Evolutionary conservation across 2,113 vertebrate species (phyloP), one percentile per base, ranked within the genome.

Genomic region (Athene cunicularia): DNA sequence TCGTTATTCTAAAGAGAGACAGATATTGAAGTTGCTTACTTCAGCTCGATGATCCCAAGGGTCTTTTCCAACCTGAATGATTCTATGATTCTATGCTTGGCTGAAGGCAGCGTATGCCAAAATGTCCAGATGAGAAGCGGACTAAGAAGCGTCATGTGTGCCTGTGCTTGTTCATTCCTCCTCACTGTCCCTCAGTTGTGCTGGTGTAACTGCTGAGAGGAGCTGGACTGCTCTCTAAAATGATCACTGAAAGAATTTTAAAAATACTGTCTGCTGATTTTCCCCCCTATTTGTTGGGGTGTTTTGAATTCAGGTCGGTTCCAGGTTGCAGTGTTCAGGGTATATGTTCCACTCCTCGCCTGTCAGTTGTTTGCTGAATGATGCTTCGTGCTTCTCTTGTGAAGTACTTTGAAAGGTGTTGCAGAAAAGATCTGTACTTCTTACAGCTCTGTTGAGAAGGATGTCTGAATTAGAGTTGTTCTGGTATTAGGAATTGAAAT

Each of bases 261-360:
- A 64, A 72, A 86, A 37, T 43, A 15, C 9, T 47, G 12, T 66
- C 28, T 91, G 70, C 28, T 60, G 45, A 58, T 30, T 45, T 45
- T n/a, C 2, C 16, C 37, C 11, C 4, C 9, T 30, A 73, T 70
- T 70, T 76, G 3, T 43, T 56, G 39, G 9, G 33, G 14, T 70
- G 6, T 43, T 93, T 89, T 43, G 59, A 68, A 60, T 47, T 43
- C 3, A 1, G 41, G 26, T 63, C 26, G 4, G 10, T 71, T 67
- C n/a, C 23, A 63, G 5, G 4, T 37, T 75, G n/a, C 33, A 5
- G 0, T 53, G 9, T 74, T 55, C 2, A 2, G 27, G 30, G 5
- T 8, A 4, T 58, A 12, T 8, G 5, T 66, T 62, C 32, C 19
- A 7, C 50, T 86, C 41, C 8, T 90, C 3, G 1, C 9, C 37